phyloP scores from a whole-genome alignment of 1,140 invertebrate species.

The Euura lappo region DNA sequence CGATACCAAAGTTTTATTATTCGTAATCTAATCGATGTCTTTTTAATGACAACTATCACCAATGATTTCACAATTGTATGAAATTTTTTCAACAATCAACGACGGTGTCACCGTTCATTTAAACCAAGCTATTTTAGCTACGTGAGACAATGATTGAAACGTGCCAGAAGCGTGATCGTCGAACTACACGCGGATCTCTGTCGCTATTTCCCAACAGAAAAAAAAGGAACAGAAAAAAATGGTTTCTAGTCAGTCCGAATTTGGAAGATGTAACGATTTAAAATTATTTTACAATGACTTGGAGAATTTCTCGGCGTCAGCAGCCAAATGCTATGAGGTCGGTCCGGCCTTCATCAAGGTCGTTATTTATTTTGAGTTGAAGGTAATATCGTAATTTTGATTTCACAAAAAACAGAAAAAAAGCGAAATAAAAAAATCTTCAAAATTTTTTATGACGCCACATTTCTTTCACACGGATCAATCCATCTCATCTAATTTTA shows the following conservation, averaged over 20 bases:
- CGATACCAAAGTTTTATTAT: no score
- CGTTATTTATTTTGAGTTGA: conserved; percentile 5
- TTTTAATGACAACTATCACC: no score
- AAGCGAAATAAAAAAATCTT: not conserved
- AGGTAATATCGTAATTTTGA: not conserved
- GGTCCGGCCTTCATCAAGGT: not conserved
- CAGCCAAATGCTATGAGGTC: not conserved
- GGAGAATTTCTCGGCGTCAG: not conserved
- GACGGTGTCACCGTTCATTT: no score
- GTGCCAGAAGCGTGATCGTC: not conserved
- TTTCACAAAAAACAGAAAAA: not conserved
- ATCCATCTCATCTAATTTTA: no score
- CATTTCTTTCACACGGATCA: no score
- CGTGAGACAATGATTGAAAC: not conserved
- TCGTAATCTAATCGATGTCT: no score
- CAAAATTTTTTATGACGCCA: not conserved
- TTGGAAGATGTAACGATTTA: not conserved
- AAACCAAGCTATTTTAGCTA: no score
- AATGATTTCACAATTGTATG: no score
- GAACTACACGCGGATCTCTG: not conserved
- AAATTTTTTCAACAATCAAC: no score
- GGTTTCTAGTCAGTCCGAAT: not conserved
- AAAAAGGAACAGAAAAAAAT: not conserved
- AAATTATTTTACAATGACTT: not conserved
- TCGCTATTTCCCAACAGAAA: not conserved